These are phyloP conservation scores for Sterrhoptilus dennistouni DNA, from an alignment of 2,113 vertebrate species.

Conservation along the genomic window DNA sequence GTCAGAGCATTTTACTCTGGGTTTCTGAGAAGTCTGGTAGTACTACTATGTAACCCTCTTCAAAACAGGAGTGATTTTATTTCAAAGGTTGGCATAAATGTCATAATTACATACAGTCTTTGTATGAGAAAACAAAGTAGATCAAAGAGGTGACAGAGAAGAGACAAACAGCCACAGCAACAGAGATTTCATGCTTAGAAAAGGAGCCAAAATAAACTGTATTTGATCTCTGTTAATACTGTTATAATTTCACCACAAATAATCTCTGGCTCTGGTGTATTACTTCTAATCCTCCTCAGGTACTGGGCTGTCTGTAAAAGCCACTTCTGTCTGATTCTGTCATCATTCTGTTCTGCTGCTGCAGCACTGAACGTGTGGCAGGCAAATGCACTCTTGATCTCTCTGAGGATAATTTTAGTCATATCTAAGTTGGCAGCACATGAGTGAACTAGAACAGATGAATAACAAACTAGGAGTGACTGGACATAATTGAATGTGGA, in stretches of 20 bases:
- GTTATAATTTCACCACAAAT: constrained; percentile 34
- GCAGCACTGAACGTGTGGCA: neutral
- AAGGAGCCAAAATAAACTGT: constrained; percentile 35
- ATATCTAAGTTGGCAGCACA: constrained; percentile 27
- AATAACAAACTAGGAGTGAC: constrained; percentile 32
- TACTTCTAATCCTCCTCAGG: constrained; percentile 1
- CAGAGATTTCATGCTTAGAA: constrained; percentile 30
- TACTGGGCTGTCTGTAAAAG: constrained; percentile 12
- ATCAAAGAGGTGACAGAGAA: constrained; percentile 63
- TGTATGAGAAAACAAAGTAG: constrained; percentile 62
- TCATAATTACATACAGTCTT: constrained; percentile 63
- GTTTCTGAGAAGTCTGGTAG: constrained; percentile 28
- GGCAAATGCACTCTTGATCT: constrained; percentile 34
- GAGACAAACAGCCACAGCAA: constrained; percentile 43
- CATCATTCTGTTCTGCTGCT: neutral
- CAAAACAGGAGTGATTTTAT: constrained; percentile 57
- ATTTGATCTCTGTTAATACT: constrained; percentile 53
- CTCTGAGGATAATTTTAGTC: constrained; percentile 55
- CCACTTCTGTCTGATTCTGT: neutral
- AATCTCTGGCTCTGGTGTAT: constrained; percentile 10
- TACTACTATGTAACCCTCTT: constrained; percentile 23
- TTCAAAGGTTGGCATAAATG: constrained; percentile 61
- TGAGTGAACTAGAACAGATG: constrained; percentile 41
- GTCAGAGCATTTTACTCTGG: constrained; percentile 30
- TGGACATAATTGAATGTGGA: constrained; percentile 28